Evolutionary conservation across 2,113 vertebrate genomes (phyloP).

Genomic region (Ivindomyrus marchei): DNA sequence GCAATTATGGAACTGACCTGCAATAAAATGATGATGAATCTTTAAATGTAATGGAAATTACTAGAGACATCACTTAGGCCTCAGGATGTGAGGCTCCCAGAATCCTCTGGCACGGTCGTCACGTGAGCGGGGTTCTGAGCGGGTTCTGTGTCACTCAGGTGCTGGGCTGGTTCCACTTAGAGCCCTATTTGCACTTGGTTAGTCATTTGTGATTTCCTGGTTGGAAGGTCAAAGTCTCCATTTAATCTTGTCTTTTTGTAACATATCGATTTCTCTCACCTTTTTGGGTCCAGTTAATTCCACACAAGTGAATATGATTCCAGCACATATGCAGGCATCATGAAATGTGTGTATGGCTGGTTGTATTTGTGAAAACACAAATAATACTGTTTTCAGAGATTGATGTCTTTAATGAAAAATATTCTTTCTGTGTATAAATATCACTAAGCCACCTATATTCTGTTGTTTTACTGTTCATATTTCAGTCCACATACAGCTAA

Average conservation of each 20-base stretch:
- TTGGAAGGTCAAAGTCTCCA: conserved; percentile 15
- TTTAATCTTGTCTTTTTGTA: conserved; percentile 12
- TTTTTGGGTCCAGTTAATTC: background rate
- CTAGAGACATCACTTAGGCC: background rate
- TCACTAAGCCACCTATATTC: background rate
- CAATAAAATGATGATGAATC: background rate
- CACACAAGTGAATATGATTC: background rate
- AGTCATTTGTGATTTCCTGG: conserved; percentile 13
- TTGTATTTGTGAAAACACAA: background rate
- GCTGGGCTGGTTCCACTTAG: background rate
- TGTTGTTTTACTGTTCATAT: background rate
- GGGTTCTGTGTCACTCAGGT: background rate
- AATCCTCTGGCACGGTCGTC: background rate
- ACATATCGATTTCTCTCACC: background rate
- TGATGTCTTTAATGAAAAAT: background rate
- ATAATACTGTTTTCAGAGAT: background rate
- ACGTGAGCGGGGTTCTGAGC: background rate
- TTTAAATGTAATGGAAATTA: background rate
- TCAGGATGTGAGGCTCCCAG: background rate
- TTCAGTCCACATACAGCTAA: background rate
- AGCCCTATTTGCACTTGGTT: conserved; percentile 11
- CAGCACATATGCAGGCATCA: background rate
- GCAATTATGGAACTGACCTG: background rate
- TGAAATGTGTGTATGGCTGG: background rate
- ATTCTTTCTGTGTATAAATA: background rate